Base-by-base conservation (phyloP, 2,797 vertebrate genomes). In the Chrysocyon brachyurus region DNA sequence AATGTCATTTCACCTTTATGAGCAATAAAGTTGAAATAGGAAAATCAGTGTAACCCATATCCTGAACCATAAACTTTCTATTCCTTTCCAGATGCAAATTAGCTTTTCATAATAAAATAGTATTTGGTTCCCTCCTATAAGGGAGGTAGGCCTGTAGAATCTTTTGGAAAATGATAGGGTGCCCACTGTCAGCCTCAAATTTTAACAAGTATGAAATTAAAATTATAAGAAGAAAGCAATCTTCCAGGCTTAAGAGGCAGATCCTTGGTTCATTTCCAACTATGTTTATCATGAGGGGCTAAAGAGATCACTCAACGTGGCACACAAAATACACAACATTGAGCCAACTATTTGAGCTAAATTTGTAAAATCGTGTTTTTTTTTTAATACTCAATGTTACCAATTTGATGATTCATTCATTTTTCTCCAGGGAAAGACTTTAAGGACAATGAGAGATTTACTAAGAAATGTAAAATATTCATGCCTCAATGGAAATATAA, bases 371-470 rank as follows among this genome's bases (percentile, higher is more conserved):
- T 1, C 6, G 40, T 10, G 31, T 87, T 26, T 64, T 5, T 5
- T 16, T 14, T 33, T 72, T 87, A 12, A 40, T 40, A 10, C 11
- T 6, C 8, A 49, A 3, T 70, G 26, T 46, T 70, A 57, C 15
- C 63, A 95, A 56, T 84, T 84, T 88, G 14, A 85, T 61, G 84
- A 78, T 11, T 33, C 16, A 26, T 14, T 91, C 3, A 46, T 95
- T 91, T 4, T 90, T 77, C 46, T 91, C 14, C 56, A 3, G 5
- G 33, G 11, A 77, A 85, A 72, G n/a, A 15, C 24, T 9, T 6
- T 63, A 82, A 24, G 59, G 19, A 78, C 12, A 93, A 64, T 52
- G 31, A 33, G 61, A 36, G 21, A 73, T 33, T 46, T 46, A 57
- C 3, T 81, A 8, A 78, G 5, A 70, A 49, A 61, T 83, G 12